Percentiles rank a stretch among this genome's conserved stretches.
These are phyloP conservation scores for Drosophila flavopinicola DNA, from an alignment of 2,888 invertebrate species.

Conservation along the genomic window DNA sequence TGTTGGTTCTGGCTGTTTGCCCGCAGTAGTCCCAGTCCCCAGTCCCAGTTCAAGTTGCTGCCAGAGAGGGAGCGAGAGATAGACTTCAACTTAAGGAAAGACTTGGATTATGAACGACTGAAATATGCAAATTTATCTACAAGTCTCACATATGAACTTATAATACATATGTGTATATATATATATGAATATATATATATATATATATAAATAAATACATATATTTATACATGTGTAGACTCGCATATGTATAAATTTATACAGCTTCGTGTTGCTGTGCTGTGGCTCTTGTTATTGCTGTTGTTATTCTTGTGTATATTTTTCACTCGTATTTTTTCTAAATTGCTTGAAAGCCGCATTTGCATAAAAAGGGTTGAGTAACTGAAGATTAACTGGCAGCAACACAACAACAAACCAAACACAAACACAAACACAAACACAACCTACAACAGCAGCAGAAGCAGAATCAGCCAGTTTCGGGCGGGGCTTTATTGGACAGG, in stretches of 20 bases:
- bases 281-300: conserved; percentile 25
- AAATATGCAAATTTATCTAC: conserved; percentile 78
- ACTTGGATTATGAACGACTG: conserved; percentile 80
- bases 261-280: conserved; percentile 56
- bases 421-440: conserved; percentile 12
- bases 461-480: conserved; percentile 27
- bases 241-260: conserved; percentile 66
- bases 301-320: conserved; percentile 50
- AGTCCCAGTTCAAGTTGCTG: conserved; percentile 33
- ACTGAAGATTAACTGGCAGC: conserved; percentile 77
- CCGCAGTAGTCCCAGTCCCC: conserved; percentile 46
- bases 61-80: conserved; percentile 6
- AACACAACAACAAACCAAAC: conserved; percentile 35
- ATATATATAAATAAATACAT: conserved; percentile 22
- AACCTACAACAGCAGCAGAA: conserved; percentile 8
- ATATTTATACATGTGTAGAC: conserved; percentile 27
- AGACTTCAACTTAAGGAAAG: conserved; percentile 73
- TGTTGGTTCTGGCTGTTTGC: conserved; percentile 47
- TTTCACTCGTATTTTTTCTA: conserved; percentile 68
- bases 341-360: conserved; percentile 72
- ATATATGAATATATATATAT: conserved; percentile 37
- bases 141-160: conserved; percentile 76
- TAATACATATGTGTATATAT: conserved; percentile 41
- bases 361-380: conserved; percentile 81
- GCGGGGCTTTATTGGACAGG: conserved; percentile 45